phyloP scores from a whole-genome alignment of 2,888 invertebrate genomes.

The Desoria tigrina region DNA sequence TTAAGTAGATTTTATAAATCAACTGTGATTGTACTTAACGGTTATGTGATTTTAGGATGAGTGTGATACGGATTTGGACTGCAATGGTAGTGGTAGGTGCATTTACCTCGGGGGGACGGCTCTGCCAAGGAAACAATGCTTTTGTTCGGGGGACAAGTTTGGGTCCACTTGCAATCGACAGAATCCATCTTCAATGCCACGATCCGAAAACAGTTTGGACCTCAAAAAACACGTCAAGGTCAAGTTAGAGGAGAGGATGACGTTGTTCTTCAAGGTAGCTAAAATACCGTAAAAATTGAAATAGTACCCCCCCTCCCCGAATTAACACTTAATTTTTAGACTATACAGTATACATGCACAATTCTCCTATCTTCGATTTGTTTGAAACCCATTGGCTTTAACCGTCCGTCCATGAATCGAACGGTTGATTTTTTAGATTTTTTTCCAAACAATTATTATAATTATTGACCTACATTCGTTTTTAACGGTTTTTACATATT shows the following conservation, averaged over 20 bases:
- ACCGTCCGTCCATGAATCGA: no score
- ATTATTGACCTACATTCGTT: not conserved
- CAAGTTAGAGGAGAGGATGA: slow-evolving; percentile 37
- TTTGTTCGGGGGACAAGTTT: slow-evolving; percentile 40
- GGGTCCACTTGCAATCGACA: slow-evolving; percentile 41
- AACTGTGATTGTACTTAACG: no score
- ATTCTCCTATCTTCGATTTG: no score
- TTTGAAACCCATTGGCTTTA: no score
- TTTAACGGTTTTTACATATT: not conserved
- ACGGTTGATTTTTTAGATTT: no score
- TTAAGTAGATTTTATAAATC: no score
- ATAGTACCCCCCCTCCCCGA: no score
- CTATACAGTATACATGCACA: no score
- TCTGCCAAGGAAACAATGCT: slow-evolving; percentile 47
- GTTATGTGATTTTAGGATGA: slow-evolving; percentile 31
- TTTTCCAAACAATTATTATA: no score
- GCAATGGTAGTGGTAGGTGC: slow-evolving; percentile 38
- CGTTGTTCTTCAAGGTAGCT: slow-evolving; percentile 40
- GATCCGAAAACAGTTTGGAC: slow-evolving; percentile 29
- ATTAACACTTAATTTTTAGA: no score
- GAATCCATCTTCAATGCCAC: slow-evolving; percentile 37
- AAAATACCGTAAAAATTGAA: not conserved
- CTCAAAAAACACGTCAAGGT: slow-evolving; percentile 42
- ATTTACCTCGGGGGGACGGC: slow-evolving; percentile 47
- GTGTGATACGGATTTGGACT: slow-evolving; percentile 44